Conservation (phyloP, 2,113 vertebrate genomes). For the Plestiodon gilberti region DNA sequence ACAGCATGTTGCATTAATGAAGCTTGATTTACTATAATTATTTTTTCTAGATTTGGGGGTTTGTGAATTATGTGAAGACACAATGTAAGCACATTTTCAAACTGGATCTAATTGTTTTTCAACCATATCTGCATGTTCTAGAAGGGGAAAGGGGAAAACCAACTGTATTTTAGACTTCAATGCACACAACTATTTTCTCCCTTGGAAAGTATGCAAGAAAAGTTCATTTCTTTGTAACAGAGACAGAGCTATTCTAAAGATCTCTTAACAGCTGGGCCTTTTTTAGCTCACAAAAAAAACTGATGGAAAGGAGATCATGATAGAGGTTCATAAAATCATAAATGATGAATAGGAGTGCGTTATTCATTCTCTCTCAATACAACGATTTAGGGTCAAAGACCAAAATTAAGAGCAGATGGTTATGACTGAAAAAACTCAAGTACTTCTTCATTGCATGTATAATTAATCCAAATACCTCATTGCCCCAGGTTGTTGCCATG, state of each 20-base stretch:
- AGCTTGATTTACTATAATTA: constrained; percentile 20
- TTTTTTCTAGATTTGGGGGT: constrained; percentile 35
- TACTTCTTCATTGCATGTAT: background rate
- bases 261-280: background rate
- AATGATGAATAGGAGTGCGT: background rate
- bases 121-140: background rate
- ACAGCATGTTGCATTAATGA: constrained; percentile 36
- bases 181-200: background rate
- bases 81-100: constrained; percentile 27
- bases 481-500: background rate
- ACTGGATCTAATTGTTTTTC: background rate
- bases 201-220: background rate
- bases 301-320: background rate
- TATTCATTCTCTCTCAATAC: background rate
- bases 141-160: background rate
- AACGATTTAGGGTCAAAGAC: background rate
- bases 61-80: background rate
- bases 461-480: background rate
- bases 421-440: background rate
- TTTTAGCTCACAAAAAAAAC: background rate
- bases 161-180: background rate
- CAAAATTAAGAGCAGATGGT: background rate
- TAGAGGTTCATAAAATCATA: background rate
- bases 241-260: background rate
- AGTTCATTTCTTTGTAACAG: background rate